Evolutionary conservation across 2,797 vertebrate species (phyloP).

Genomic region (Phoeniculus purpureus): DNA sequence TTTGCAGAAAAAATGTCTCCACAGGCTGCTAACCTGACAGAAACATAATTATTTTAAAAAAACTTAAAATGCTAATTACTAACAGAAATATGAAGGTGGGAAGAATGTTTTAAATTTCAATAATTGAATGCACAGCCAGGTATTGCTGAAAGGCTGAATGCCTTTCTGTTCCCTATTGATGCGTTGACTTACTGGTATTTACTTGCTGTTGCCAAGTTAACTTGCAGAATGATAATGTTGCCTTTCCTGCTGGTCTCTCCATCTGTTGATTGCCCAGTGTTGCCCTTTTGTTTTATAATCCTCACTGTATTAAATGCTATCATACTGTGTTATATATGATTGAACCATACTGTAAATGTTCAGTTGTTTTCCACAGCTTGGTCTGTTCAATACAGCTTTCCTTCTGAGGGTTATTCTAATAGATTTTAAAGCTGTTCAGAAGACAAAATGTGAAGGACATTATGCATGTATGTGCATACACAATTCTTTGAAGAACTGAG

Average conservation of each 20-base stretch:
- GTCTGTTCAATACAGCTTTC: background rate
- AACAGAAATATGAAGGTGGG: background rate
- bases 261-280: conserved; percentile 64
- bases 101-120: background rate
- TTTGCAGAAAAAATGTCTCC: background rate
- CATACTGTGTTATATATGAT: background rate
- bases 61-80: background rate
- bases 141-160: conserved; percentile 32
- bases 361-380: conserved; percentile 16
- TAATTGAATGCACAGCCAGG: background rate
- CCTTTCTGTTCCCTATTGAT: conserved; percentile 66
- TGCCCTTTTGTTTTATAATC: conserved; percentile 59
- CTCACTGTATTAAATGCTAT: conserved; percentile 53
- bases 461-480: no score
- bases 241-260: conserved; percentile 65
- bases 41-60: background rate
- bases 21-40: background rate
- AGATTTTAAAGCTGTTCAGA: background rate
- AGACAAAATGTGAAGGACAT: background rate
- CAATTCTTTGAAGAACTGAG: no score
- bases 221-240: conserved; percentile 63
- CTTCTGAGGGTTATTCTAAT: background rate
- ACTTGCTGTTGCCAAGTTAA: conserved; percentile 58
- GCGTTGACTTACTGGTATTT: conserved; percentile 63
- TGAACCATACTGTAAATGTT: conserved; percentile 7